Base-by-base conservation (phyloP, 2,113 vertebrate genomes). In the Spea multiplicata region DNA sequence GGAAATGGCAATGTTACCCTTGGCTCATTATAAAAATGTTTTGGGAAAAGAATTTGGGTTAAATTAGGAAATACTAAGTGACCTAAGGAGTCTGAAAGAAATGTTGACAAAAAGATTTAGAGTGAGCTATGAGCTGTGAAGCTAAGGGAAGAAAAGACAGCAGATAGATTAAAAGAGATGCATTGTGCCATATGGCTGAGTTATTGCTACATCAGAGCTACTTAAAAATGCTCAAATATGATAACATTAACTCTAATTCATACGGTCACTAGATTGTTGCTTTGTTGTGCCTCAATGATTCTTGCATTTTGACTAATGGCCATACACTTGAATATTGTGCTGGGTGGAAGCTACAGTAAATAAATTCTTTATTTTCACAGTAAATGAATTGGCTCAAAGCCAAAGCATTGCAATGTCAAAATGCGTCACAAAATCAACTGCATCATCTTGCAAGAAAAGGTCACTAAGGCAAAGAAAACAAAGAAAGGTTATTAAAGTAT, bases 121-220 rank as follows among this genome's bases (percentile, higher is more conserved):
- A 77, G 50, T 48, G 16, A 52, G 55, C 55, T 61, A 62, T 71
- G 75, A 61, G 30, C 66, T 77, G 55, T 70, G 52, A 12, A 50
- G 17, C 64, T 71, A 45, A 62, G 62, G 53, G 50, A 79, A 44
- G 12, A 66, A 79, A 62, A 73, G 76, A 79, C 76, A 79, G 61
- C 50, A 73, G 65, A 59, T 44, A 80, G 52, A 80, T 73, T 80
- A 80, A 73, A 73, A 73, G 52, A 80, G 77, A 73, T 80, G 16
- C 64, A 80, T 80, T 59, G 62, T 80, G 71, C 71, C 76, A 79
- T 78, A 78, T 79, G 70, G 76, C 61, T 78, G 76, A 78, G 69
- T 78, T 79, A 73, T 80, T 80, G 52, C 16, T 72, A 80, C 64
- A 80, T 68, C 77, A 73, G 45, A 68, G 70, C 62, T 73, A 73